Evolutionary conservation across 2,113 vertebrate genomes (phyloP), one percentile per base, ranked within the genome.

Genomic region (Brachyhypopomus occidentalis): DNA sequence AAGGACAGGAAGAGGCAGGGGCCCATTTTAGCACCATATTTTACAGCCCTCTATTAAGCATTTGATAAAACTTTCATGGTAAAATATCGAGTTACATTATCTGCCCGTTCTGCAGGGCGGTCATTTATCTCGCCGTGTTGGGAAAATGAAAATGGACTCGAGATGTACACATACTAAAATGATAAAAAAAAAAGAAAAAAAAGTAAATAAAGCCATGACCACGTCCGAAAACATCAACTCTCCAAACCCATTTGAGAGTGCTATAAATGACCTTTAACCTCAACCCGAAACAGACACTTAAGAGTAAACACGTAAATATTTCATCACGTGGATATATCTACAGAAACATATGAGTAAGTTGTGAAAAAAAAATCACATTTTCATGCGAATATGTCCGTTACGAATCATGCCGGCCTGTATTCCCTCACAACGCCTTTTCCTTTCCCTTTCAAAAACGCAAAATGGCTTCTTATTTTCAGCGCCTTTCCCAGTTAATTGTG

Each of bases 401-500:
- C 86, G 78, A 90, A 89, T 89, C 79, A 87, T 85, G 80, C 87
- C 77, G 79, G 59, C 38, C 7, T 64, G 79, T 52, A 22, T 41
- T 83, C 48, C 71, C 63, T 67, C 55, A 66, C 30, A 30, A 30
- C 30, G 69, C 79, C 77, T 77, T 77, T 80, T 76, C 83, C 74
- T 55, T 14, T 19, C 45, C 27, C 38, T 81, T 71, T 80, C 30
- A 52, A 52, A 64, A 77, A 48, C n/a, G 45, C 45, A 36, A 91
- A 85, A 86, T 88, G 80, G 90, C 92, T 92, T 94, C 90, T 90
- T 93, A 90, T 93, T 93, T 93, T 92, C 82, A 91, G 93, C 92
- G 93, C 94, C 92, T 96, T 94, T 92, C 91, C 90, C 92, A 94
- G 93, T 96, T 98, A 97, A 97, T 96, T 96, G 95, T 95, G 94